Percentiles rank a stretch among this genome's conserved stretches.
Conservation (phyloP, 2,797 vertebrate species). For the Lemur catta region DNA sequence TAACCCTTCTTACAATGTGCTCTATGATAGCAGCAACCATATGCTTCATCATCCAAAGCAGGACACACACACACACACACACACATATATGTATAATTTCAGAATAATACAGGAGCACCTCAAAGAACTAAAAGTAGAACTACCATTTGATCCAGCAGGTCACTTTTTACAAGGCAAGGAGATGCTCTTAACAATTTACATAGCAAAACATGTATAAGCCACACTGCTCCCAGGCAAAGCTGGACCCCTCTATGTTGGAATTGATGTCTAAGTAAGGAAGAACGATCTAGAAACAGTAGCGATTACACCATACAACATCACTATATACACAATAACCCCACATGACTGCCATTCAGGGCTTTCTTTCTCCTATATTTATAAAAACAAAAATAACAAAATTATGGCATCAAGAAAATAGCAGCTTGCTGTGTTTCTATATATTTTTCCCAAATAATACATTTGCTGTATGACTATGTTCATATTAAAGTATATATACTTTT, state of each 20-base stretch:
- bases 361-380: background rate
- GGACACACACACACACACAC: no score
- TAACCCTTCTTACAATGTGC: background rate
- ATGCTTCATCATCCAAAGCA: background rate
- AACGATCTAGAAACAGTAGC: background rate
- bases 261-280: background rate
- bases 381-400: background rate
- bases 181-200: background rate
- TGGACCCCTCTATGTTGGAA: background rate
- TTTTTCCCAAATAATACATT: conserved; percentile 26
- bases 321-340: background rate
- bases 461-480: background rate
- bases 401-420: conserved; percentile 39
- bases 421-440: background rate
- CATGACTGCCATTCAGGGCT: background rate
- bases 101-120: no score
- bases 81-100: no score
- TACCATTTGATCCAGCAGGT: background rate
- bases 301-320: background rate
- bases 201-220: background rate
- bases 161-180: background rate
- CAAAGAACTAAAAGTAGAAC: no score
- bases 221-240: background rate
- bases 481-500: conserved; percentile 11
- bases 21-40: background rate